phyloP scores from a whole-genome alignment of 2,888 invertebrate genomes.

The Sialis fuliginosa region DNA sequence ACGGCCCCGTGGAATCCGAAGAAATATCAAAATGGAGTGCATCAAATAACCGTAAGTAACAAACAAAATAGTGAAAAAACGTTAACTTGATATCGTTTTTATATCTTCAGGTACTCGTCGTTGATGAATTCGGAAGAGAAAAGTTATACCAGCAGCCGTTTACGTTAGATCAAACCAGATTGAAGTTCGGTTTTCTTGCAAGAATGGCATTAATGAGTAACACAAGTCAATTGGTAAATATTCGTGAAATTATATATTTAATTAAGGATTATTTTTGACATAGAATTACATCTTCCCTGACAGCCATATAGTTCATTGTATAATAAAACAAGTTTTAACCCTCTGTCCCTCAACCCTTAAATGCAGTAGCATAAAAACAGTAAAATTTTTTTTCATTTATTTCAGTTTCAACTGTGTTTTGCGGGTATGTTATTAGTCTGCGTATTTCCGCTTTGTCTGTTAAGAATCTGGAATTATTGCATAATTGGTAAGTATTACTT shows the following conservation, averaged over 20 bases:
- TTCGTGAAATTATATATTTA: slow-evolving; percentile 4
- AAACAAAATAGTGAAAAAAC: neutral
- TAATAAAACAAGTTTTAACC: no score
- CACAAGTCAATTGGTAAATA: slow-evolving; percentile 52
- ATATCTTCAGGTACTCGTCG: slow-evolving; percentile 32
- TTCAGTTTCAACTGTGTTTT: no score
- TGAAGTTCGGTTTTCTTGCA: slow-evolving; percentile 46
- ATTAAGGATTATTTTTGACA: no score
- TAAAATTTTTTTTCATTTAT: no score
- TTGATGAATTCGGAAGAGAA: slow-evolving; percentile 37
- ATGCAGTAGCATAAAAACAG: no score
- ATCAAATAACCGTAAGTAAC: slow-evolving; percentile 38
- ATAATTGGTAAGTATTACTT: no score
- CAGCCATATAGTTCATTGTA: slow-evolving; percentile 1
- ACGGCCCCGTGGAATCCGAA: slow-evolving; percentile 54
- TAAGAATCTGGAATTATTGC: no score
- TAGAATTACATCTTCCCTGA: no score
- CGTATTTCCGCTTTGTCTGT: no score
- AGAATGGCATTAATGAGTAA: slow-evolving; percentile 63
- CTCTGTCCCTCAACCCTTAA: no score
- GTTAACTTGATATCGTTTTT: slow-evolving; percentile 1
- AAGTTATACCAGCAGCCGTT: slow-evolving; percentile 48
- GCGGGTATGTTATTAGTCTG: no score
- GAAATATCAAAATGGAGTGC: slow-evolving; percentile 43
- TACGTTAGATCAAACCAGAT: slow-evolving; percentile 52